phyloP scores from a whole-genome alignment of 2,113 vertebrate species.

The Prunella himalayana region DNA sequence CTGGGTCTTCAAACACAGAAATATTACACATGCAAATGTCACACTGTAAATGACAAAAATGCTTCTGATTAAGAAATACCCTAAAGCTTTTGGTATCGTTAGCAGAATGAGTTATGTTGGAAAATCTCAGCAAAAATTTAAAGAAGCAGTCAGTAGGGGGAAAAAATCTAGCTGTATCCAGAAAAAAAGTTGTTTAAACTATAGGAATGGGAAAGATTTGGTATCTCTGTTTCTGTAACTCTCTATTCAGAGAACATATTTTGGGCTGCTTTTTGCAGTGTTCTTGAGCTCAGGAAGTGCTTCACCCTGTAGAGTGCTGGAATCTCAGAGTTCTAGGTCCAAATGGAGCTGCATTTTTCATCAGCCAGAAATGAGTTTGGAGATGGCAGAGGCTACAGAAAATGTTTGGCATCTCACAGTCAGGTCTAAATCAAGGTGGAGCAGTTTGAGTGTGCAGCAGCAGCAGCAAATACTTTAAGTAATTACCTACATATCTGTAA shows the following conservation, averaged over 20 bases:
- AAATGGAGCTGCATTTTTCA: not conserved
- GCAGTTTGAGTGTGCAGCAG: not conserved
- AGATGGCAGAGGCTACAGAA: not conserved
- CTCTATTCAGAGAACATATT: not conserved
- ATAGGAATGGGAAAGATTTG: not conserved
- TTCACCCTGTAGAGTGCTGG: not conserved
- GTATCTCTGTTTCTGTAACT: not conserved
- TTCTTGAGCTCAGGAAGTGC: not conserved
- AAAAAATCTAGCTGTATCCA: not conserved
- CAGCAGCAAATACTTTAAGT: not conserved
- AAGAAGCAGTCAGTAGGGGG: not conserved
- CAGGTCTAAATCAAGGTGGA: not conserved
- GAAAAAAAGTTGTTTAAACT: not conserved
- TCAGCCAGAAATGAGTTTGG: not conserved
- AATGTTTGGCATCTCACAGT: not conserved
- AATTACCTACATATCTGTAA: not conserved
- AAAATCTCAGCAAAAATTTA: not conserved
- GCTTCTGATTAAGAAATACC: not conserved
- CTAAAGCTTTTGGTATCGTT: not conserved
- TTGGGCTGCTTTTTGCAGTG: not conserved
- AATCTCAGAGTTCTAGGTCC: not conserved
- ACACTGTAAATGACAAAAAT: slow-evolving; percentile 78
- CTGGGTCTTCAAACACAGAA: slow-evolving; percentile 93
- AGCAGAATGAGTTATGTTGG: not conserved
- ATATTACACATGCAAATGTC: slow-evolving; percentile 96